Evolutionary conservation across 2,113 vertebrate species (phyloP), one percentile per base, ranked within the genome.

Genomic region (Erythrocercus mccallii): DNA sequence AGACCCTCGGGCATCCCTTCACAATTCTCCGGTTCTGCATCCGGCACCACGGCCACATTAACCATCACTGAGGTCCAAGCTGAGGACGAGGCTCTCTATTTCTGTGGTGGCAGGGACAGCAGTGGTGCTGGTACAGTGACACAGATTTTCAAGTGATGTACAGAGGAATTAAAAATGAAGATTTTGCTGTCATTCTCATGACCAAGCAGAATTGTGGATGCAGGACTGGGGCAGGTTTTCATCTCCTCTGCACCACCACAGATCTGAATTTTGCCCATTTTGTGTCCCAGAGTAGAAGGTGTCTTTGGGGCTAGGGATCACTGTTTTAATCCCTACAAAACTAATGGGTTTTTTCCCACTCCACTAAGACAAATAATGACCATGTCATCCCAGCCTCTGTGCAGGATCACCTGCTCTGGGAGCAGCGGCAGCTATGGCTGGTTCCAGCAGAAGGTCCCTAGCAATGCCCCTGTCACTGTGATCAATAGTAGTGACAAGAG

Each of bases 401-500:
- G n/a, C 15, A 23, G 2, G 11, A 47, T 74, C 54, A 47, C 54
- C 42, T 45, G 71, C 54, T 47, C 71, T 3, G 15, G 19, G 4
- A 44, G 51, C 25, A 21, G 5, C 10, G 8, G 17, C 51, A 28
- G 6, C 8, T 69, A 56, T 56, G 38, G 9, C 70, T 73, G 70
- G 35, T n/a, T 1, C 3, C 70, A 72, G 70, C 70, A 72, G 50
- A 72, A 72, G 38, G 31, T 44, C 16, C 76, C 47, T 40, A 45
- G 73, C 14, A 22, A 0, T 30, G 47, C 0, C 62, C 68, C 83
- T 42, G 17, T 68, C 82, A 69, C 69, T 31, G 20, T 91, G 42
- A 82, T 68, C 47, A 58, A 81, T 0, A 0, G 1, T 0, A 28
- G 4, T 5, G 9, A 5, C 37, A 4, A 12, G 2, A 69, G 40